phyloP scores from a whole-genome alignment of 2,113 vertebrate genomes.

The Vanacampus margaritifer region DNA sequence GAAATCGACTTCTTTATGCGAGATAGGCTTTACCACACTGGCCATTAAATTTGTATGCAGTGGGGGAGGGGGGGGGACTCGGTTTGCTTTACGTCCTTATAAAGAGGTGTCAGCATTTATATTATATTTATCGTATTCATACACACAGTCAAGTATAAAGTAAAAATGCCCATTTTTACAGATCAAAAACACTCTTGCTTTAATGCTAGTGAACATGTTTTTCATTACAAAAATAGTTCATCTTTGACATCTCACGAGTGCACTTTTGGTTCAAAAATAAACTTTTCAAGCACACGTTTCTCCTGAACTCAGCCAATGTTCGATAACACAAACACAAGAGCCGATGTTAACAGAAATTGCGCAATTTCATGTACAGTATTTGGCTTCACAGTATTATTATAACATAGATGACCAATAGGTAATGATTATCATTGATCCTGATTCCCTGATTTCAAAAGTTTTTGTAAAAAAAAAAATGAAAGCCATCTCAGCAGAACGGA shows the following conservation, averaged over 20 bases:
- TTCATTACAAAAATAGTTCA: conserved; percentile 39
- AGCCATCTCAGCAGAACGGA: background rate
- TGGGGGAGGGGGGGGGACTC: too few species aligned
- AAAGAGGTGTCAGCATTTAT: background rate
- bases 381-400: conserved; percentile 5
- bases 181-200: conserved; percentile 56
- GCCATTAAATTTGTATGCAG: too few species aligned
- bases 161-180: background rate
- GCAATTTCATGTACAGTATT: conserved; percentile 11
- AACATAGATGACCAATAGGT: conserved; percentile 5
- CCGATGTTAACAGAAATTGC: conserved; percentile 23
- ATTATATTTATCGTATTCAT: background rate
- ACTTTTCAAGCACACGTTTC: background rate
- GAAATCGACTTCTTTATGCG: background rate
- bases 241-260: conserved; percentile 4
- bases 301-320: conserved; percentile 32
- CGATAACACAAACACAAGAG: conserved; percentile 1
- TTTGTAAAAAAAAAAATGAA: background rate
- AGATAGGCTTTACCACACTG: too few species aligned
- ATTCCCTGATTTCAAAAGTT: background rate
- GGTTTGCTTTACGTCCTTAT: background rate
- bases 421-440: background rate
- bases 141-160: background rate
- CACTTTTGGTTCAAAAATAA: conserved; percentile 19
- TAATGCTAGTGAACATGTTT: conserved; percentile 32